Evolutionary conservation across 2,797 vertebrate species (phyloP), one percentile per base, ranked within the genome.

Genomic region (Sebastes nivosus): DNA sequence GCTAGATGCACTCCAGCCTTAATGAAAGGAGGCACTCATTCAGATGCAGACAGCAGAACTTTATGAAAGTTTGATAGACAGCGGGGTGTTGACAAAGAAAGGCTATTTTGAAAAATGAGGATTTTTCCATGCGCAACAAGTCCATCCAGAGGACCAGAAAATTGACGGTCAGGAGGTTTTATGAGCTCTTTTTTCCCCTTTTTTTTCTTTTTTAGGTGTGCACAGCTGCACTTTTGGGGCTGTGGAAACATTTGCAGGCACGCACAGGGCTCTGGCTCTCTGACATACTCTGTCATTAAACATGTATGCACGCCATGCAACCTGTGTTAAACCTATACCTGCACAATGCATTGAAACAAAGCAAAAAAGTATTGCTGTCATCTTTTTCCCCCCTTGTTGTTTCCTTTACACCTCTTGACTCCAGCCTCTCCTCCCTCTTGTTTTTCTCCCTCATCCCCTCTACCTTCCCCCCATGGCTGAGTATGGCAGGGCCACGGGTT

Each of bases 401-500:
- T 85, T 83, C 69, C 83, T 73, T 75, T 52, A 67, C 75, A 68
- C 81, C 72, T 84, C 80, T 83, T 87, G 77, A 84, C 81, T 87
- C 71, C 71, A 67, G 70, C 65, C 70, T 84, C 80, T 86, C 85
- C 85, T 83, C 87, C 85, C 80, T 91, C 82, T 93, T 92, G 91
- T 94, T 92, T 94, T 93, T 93, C 85, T 92, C 91, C 72, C 69
- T 74, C 54, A 12, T 67, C 86, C 81, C 61, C 83, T 84, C 76
- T 90, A 88, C 89, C 89, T 93, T 92, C 90, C 94, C 94, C 91
- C 90, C 86, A 88, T 92, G 81, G 89, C 91, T 89, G 86, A 91
- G 83, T 91, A 86, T 93, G 89, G 91, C 87, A 88, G 91, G 90
- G 89, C 93, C 91, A 91, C 20, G 89, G 90, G 94, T 94, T 94